These are phyloP conservation scores for Tetranychus piercei DNA, from an alignment of 2,888 invertebrate genomes.

Conservation along the genomic window DNA sequence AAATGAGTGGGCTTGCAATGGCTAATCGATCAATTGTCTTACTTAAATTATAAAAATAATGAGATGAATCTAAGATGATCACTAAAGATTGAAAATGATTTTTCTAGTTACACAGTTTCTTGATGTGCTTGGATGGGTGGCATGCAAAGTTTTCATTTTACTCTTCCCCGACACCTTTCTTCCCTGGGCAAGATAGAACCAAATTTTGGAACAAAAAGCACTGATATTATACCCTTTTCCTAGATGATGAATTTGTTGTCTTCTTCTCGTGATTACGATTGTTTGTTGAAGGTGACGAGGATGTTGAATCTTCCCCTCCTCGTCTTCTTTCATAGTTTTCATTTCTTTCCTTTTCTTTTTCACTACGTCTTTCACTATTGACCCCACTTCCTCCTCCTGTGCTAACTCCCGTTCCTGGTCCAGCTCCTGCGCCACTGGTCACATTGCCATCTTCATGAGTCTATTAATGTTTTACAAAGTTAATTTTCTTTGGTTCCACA, in stretches of 20 bases:
- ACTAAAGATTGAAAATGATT: background rate
- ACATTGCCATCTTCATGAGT: background rate
- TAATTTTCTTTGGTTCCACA: background rate
- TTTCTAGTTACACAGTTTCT: background rate
- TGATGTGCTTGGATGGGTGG: background rate
- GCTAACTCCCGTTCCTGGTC: background rate
- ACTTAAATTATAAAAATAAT: background rate
- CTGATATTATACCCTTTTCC: background rate
- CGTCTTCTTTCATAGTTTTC: background rate
- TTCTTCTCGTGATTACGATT: background rate
- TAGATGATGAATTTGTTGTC: slow-evolving; percentile 5
- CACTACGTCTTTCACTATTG: slow-evolving; percentile 4
- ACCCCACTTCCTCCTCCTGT: background rate
- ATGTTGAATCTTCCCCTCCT: slow-evolving; percentile 11
- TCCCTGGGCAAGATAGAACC: background rate
- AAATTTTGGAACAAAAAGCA: background rate
- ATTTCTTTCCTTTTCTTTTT: slow-evolving; percentile 9
- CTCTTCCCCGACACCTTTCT: background rate
- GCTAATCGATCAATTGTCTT: background rate
- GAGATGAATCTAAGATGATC: background rate
- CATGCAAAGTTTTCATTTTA: background rate
- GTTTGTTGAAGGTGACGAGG: slow-evolving; percentile 5
- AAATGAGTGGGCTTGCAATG: background rate
- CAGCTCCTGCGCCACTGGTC: background rate
- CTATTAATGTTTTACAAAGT: slow-evolving; percentile 1